Base-by-base conservation (phyloP, 1,140 invertebrate genomes). In the Trachymyrmex septentrionalis region DNA sequence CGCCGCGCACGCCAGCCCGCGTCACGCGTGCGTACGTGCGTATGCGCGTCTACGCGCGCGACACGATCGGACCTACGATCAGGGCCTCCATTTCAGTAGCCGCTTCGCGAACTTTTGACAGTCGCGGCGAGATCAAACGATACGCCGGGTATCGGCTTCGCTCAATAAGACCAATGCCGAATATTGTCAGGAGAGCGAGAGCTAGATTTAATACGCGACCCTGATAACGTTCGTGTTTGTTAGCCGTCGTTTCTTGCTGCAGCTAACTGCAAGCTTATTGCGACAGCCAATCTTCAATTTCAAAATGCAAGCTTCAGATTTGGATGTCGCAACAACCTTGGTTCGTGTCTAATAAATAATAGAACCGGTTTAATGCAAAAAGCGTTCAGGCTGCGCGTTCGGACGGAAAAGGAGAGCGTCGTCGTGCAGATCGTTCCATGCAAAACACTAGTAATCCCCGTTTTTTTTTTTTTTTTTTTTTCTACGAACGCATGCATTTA, bases 401-500 rank as follows among this genome's bases (percentile, higher is more conserved):
- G 53, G 7, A 44, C 87, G 85, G 86, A 89, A 82, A 72, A 82
- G 61, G 64, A 82, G 76, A 82, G 76, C 76, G 81, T 59, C 81
- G 86, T 89, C 78, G 66, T n/a, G 3, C 19, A n/a, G 19, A 6
- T 55, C 64, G 50, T 55, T 21, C 34, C 59, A 88, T 78, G 85
- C 89, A 75, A 78, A 80, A 71, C 63, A 87, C 72, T 67, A 27
- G 71, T 73, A 85, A 75, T 78, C 80, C 48, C 63, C 67, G 84
- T 55, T 89, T 86, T n/a, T n/a, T n/a, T n/a, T n/a, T n/a, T n/a
- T n/a, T n/a, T n/a, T n/a, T n/a, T n/a, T n/a, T n/a, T n/a, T 89
- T 89, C 85, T 89, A 66, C 75, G 75, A 66, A 88, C 55, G 64
- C 57, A 61, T 86, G 88, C 71, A 81, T 75, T 82, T 61, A 82